Evolutionary conservation across 35 echinoderm and acorn worm genomes (phyloP), one percentile per base, ranked within the genome.

Genomic region (Ophioderma brevispina): DNA sequence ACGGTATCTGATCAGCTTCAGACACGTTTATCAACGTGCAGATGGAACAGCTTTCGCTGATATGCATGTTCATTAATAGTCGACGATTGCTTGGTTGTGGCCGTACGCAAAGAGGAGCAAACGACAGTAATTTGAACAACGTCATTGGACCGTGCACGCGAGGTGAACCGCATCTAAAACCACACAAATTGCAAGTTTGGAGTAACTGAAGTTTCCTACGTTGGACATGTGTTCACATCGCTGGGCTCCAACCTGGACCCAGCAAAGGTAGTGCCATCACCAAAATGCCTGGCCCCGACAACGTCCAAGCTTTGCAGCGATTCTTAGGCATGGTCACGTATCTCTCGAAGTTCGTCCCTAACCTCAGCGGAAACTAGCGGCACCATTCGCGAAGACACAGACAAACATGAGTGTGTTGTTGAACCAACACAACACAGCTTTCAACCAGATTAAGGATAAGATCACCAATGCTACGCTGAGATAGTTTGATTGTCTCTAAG

Each of bases 291-390:
- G 10, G 10, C 13, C 75, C 75, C 6, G 75, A 77, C 5, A 77
- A 77, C 33, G 75, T 77, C 28, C 10, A 10, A 31, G 75, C 75
- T 28, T 28, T 52, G 46, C 46, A 52, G 21, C 8, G 46, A 52
- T 52, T 52, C n/a, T n/a, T n/a, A n/a, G 78, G 90, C 23, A 92
- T 95, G 42, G 79, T 92, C 0, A 95, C 63, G n/a, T 95, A 95
- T 55, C 88, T 95, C 0, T 82, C 79, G 10, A 95, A 95, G 40
- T 91, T 91, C 70, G 86, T 91, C 15, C 64, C 77, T 11, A 87
- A 95, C 28, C 84, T 91, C 0, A 87, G 82, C 37, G 90, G n/a
- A n/a, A 91, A 32, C 78, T 85, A 25, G 80, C 78, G 15, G 55
- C 81, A 30, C 93, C 93, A 52, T 91, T 13, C 1, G 88, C 11